These are phyloP conservation scores for Branchellion lobata DNA, from an alignment of 2,888 invertebrate genomes.

Conservation along the genomic window DNA sequence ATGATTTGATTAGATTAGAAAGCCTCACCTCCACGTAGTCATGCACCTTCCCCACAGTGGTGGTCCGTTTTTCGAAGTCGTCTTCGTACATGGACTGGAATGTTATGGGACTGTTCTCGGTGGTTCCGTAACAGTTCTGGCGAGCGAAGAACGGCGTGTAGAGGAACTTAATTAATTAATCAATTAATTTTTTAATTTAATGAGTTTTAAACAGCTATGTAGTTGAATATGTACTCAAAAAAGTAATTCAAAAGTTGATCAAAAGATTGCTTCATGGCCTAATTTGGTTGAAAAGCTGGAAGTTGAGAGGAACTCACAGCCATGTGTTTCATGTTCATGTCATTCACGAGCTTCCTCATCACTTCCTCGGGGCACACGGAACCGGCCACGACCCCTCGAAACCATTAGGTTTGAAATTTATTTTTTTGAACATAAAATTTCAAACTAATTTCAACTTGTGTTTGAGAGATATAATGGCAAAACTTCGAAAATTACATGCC, in stretches of 20 bases:
- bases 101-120: slow-evolving; percentile 68
- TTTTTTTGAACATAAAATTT: no score
- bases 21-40: slow-evolving; percentile 67
- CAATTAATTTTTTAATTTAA: no score
- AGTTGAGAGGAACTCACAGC: slow-evolving; percentile 56
- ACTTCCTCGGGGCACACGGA: slow-evolving; percentile 70
- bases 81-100: slow-evolving; percentile 65
- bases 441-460: neutral
- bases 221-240: neutral
- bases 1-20: no score
- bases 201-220: neutral
- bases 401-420: no score
- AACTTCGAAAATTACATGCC: no score
- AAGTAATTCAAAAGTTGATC: no score
- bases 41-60: slow-evolving; percentile 66
- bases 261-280: neutral
- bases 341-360: slow-evolving; percentile 61
- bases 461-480: neutral
- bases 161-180: no score
- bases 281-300: neutral
- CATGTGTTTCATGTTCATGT: slow-evolving; percentile 63
- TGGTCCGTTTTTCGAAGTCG: slow-evolving; percentile 63
- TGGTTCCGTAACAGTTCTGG: slow-evolving; percentile 68
- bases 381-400: slow-evolving; percentile 72
- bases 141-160: neutral